Conservation (phyloP, 2,888 invertebrate genomes). For the Rugalucina vietnamica region DNA sequence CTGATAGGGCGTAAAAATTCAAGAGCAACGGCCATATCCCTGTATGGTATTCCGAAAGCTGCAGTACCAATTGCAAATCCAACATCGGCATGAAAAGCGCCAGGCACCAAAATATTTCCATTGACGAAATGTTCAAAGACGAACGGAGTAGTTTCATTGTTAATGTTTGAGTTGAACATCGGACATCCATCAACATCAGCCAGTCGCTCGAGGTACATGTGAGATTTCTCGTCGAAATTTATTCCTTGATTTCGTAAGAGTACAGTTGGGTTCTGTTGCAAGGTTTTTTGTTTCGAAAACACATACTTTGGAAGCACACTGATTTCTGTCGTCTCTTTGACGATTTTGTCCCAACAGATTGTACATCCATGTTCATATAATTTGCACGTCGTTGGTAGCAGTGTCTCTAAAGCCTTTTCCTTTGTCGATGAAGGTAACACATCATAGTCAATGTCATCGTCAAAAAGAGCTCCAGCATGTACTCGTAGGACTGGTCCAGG, state of each 20-base stretch:
- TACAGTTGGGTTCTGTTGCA: background rate
- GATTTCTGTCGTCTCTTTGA: background rate
- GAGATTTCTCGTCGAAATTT: background rate
- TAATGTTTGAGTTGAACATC: background rate
- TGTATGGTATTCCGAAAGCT: background rate
- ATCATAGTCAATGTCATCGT: background rate
- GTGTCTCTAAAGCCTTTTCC: background rate
- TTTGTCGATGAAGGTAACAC: slow-evolving; percentile 28
- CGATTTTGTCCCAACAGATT: slow-evolving; percentile 10
- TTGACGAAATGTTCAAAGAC: slow-evolving; percentile 32
- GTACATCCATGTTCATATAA: slow-evolving; percentile 22
- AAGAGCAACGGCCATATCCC: background rate
- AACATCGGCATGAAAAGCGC: slow-evolving; percentile 24
- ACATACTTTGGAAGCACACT: background rate
- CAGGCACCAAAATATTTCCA: slow-evolving; percentile 21
- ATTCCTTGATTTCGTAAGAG: background rate
- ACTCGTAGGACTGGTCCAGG: slow-evolving; percentile 39
- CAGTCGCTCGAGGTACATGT: background rate
- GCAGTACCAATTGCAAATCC: background rate
- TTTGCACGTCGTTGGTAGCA: background rate
- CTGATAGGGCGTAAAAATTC: background rate
- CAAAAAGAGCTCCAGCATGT: slow-evolving; percentile 17
- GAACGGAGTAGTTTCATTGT: slow-evolving; percentile 15
- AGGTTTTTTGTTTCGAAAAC: background rate
- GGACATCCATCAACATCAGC: background rate